Evolutionary conservation across 2,888 invertebrate species (phyloP).

Genomic region (Lasius fuliginosus): DNA sequence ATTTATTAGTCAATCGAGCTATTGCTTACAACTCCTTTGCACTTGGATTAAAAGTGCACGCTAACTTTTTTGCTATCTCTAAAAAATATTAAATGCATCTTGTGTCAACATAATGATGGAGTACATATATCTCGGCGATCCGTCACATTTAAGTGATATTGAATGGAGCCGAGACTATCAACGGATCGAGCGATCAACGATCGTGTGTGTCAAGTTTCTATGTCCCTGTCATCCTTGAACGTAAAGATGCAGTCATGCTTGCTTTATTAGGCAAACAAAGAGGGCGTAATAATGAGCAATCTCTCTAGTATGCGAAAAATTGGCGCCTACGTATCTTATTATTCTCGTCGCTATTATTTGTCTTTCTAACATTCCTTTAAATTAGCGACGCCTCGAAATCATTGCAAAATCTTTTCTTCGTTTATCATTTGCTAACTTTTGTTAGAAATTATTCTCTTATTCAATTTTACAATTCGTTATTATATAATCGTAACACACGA

Average conservation of each 20-base stretch:
- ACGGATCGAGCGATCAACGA: slow-evolving; percentile 61
- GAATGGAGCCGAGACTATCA: slow-evolving; percentile 40
- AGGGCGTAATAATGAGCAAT: slow-evolving; percentile 69
- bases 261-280: slow-evolving; percentile 66
- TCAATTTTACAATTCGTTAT: not conserved
- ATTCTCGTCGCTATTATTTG: slow-evolving; percentile 3
- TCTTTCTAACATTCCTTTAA: not conserved
- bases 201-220: slow-evolving; percentile 65
- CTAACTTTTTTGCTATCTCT: not conserved
- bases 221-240: slow-evolving; percentile 76
- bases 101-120: slow-evolving; percentile 5
- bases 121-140: not conserved
- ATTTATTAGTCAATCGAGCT: not conserved
- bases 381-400: not conserved
- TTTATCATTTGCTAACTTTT: not conserved
- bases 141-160: slow-evolving; percentile 29
- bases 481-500: not conserved
- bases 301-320: slow-evolving; percentile 69
- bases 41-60: not conserved
- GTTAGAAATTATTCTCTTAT: not conserved
- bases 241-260: slow-evolving; percentile 71
- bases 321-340: slow-evolving; percentile 67
- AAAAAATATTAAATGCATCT: not conserved
- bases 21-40: not conserved
- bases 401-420: not conserved